Percentiles rank a stretch among this genome's conserved stretches.
Evolutionary conservation across 2,113 vertebrate genomes (phyloP).

Genomic region (Gnathonemus echidnorhynchus): DNA sequence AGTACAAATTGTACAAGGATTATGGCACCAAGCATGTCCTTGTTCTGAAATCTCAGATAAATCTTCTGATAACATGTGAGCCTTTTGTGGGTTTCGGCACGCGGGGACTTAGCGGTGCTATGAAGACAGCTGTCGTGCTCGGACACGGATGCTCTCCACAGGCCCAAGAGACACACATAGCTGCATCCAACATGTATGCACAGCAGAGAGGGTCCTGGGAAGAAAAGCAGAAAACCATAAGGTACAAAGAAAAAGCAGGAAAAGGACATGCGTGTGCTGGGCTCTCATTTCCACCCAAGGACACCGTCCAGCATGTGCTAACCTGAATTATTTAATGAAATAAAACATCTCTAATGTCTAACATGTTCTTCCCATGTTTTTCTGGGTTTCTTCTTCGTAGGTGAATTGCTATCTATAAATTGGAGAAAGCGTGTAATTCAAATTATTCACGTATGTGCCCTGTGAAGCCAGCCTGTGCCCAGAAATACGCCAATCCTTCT

Average conservation of each 20-base stretch:
- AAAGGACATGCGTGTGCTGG: not conserved
- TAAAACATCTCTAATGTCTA: not conserved
- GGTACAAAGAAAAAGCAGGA: not conserved
- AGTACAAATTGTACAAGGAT: not conserved
- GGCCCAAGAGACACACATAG: not conserved
- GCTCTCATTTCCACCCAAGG: not conserved
- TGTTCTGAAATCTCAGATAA: not conserved
- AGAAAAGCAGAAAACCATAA: not conserved
- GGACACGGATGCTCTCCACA: not conserved
- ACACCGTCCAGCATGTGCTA: not conserved
- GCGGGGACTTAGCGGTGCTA: rapidly evolving
- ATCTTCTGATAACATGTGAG: not conserved
- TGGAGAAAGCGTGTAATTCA: not conserved
- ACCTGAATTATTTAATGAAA: not conserved
- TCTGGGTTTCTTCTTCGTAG: not conserved
- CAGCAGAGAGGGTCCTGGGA: not conserved
- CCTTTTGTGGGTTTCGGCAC: not conserved
- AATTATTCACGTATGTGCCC: not conserved
- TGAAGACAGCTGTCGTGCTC: not conserved
- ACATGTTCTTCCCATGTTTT: not conserved
- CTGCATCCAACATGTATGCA: not conserved
- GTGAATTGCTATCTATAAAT: not conserved
- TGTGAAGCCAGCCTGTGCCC: not conserved
- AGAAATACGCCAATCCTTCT: not conserved
- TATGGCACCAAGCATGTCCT: not conserved